Evolutionary conservation across 2,888 invertebrate species (phyloP).

Genomic region (Archips xylosteana): DNA sequence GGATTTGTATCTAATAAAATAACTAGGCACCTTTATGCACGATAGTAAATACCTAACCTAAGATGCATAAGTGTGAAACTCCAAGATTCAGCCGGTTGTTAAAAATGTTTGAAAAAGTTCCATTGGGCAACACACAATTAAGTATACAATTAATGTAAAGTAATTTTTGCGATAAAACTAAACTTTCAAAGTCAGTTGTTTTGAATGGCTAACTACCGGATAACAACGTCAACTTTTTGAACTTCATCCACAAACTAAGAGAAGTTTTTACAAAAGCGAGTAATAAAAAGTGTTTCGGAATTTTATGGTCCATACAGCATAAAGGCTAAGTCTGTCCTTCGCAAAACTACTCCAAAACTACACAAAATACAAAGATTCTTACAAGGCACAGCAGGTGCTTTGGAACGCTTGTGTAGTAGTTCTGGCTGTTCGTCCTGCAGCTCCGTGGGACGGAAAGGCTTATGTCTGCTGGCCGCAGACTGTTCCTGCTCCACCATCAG

Average conservation of each 20-base stretch:
- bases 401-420: slow-evolving; percentile 63
- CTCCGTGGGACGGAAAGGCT: slow-evolving; percentile 61
- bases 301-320: neutral
- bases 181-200: too few species aligned
- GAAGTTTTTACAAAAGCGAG: neutral
- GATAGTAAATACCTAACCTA: too few species aligned
- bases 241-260: neutral
- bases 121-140: too few species aligned
- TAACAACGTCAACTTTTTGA: too few species aligned
- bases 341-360: neutral
- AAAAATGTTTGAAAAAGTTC: too few species aligned
- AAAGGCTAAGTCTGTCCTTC: neutral
- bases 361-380: slow-evolving; percentile 44
- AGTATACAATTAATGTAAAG: too few species aligned
- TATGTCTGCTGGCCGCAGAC: slow-evolving; percentile 58
- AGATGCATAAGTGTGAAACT: too few species aligned
- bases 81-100: too few species aligned
- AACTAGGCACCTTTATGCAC: too few species aligned
- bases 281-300: neutral
- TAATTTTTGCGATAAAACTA: too few species aligned
- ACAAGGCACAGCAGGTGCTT: slow-evolving; percentile 70
- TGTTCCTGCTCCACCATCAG: slow-evolving; percentile 67
- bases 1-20: neutral
- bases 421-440: slow-evolving; percentile 60
- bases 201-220: too few species aligned